Percentiles rank a stretch among this genome's conserved stretches.
Evolutionary conservation across 92 coral and sea anemone genomes (phyloP).

Genomic region (Heteractis magnifica): DNA sequence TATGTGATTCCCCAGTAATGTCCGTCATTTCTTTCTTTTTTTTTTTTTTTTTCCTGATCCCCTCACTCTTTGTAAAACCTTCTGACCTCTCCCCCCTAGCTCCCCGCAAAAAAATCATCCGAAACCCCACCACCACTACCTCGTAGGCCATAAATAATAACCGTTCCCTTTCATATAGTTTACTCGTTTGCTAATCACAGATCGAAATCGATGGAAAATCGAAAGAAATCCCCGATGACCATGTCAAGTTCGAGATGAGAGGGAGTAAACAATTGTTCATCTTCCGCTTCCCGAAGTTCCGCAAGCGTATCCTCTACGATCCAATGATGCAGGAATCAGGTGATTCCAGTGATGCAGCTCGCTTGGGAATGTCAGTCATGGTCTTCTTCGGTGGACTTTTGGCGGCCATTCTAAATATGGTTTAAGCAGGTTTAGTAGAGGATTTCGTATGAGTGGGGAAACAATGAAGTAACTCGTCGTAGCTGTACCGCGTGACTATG

Average conservation of each 20-base stretch:
- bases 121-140: neutral
- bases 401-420: neutral
- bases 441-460: too few relatives aligned
- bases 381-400: neutral
- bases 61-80: too few relatives aligned
- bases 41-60: too few relatives aligned
- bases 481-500: too few relatives aligned
- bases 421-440: too few relatives aligned
- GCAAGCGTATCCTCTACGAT: constrained; percentile 6
- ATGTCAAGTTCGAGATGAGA: neutral
- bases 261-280: neutral
- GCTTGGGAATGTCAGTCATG: neutral
- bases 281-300: constrained; percentile 28
- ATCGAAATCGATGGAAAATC: neutral
- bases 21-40: too few relatives aligned
- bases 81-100: too few relatives aligned
- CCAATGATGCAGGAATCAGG: constrained; percentile 1
- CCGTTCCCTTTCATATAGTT: neutral
- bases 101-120: too few relatives aligned
- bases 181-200: neutral
- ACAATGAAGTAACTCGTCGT: too few relatives aligned
- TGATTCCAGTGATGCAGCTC: neutral
- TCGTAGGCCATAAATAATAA: neutral
- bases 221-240: neutral
- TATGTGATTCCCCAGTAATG: too few relatives aligned